phyloP scores from a whole-genome alignment of 2,888 invertebrate species.

The Microdon myrmicae region DNA sequence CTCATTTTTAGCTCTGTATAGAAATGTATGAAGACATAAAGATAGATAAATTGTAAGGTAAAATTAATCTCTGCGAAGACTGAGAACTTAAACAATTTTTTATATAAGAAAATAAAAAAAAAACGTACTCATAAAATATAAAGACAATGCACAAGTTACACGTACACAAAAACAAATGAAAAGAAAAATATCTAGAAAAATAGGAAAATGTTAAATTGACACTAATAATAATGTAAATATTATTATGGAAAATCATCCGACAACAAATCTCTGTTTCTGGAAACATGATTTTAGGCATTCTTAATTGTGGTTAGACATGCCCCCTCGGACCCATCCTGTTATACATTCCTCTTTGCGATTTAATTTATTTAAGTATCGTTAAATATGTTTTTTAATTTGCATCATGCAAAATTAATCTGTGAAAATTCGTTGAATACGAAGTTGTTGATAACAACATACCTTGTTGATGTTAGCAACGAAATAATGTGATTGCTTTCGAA shows the following conservation, averaged over 20 bases:
- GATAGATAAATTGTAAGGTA: constrained; percentile 18
- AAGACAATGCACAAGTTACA: constrained; percentile 15
- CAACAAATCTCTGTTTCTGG: neutral
- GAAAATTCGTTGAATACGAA: no score
- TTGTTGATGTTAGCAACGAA: no score
- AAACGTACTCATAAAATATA: neutral
- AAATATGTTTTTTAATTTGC: constrained; percentile 7
- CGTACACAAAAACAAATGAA: constrained; percentile 21
- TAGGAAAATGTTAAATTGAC: no score
- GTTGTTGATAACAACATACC: no score
- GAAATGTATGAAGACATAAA: constrained; percentile 13
- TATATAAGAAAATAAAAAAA: constrained; percentile 1
- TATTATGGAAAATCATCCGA: no score
- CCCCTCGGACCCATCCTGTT: constrained; percentile 30
- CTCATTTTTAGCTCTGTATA: constrained; percentile 15
- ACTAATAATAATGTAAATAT: no score
- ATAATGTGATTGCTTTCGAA: no score
- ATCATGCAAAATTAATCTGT: neutral
- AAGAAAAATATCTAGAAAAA: no score
- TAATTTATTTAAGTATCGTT: constrained; percentile 40
- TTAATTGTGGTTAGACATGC: constrained; percentile 3
- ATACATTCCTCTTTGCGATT: constrained; percentile 21
- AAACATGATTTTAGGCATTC: constrained; percentile 12
- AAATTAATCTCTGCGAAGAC: constrained; percentile 65
- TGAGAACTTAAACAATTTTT: constrained; percentile 58